Conservation (phyloP, 2,797 vertebrate genomes). For the Rhodeus uyekii region DNA sequence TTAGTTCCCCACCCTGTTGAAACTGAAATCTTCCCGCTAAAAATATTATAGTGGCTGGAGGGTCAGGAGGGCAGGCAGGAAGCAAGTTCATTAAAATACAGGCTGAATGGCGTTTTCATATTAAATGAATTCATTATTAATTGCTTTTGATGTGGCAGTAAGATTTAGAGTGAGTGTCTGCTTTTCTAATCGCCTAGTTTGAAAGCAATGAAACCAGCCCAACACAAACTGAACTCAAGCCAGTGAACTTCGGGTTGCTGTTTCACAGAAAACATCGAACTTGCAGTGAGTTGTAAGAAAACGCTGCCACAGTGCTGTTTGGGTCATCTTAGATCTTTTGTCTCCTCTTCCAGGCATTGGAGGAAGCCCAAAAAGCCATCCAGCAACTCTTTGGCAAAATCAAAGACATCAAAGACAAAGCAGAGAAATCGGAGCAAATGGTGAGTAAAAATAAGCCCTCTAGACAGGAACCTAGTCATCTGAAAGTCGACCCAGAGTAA, state of each 20-base stretch:
- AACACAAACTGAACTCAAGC: conserved; percentile 34
- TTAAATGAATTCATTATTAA: conserved; percentile 23
- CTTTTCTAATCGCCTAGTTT: conserved; percentile 14
- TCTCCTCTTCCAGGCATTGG: conserved; percentile 84
- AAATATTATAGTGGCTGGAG: conserved; percentile 36
- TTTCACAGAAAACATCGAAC: conserved; percentile 31
- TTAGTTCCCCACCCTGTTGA: conserved; percentile 47
- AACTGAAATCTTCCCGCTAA: conserved; percentile 37
- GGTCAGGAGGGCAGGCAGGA: conserved; percentile 24
- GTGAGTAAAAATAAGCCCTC: conserved; percentile 72
- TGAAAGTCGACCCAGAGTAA: conserved; percentile 49
- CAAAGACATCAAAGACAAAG: conserved; percentile 99
- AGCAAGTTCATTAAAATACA: conserved; percentile 26
- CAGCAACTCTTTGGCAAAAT: conserved; percentile 98
- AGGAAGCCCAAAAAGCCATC: conserved; percentile 97
- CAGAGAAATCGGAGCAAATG: conserved; percentile 99
- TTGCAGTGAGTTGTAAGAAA: conserved; percentile 38
- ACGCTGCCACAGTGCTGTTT: conserved; percentile 3
- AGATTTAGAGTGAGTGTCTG: conserved; percentile 23
- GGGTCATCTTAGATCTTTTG: conserved; percentile 48
- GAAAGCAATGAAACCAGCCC: conserved; percentile 6
- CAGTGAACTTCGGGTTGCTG: conserved; percentile 5
- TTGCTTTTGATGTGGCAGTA: conserved; percentile 35
- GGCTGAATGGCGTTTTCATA: conserved; percentile 30
- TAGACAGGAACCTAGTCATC: conserved; percentile 51